Evolutionary conservation across 2,888 invertebrate genomes (phyloP), one percentile per base, ranked within the genome.

Genomic region (Pyrrhosoma nymphula): DNA sequence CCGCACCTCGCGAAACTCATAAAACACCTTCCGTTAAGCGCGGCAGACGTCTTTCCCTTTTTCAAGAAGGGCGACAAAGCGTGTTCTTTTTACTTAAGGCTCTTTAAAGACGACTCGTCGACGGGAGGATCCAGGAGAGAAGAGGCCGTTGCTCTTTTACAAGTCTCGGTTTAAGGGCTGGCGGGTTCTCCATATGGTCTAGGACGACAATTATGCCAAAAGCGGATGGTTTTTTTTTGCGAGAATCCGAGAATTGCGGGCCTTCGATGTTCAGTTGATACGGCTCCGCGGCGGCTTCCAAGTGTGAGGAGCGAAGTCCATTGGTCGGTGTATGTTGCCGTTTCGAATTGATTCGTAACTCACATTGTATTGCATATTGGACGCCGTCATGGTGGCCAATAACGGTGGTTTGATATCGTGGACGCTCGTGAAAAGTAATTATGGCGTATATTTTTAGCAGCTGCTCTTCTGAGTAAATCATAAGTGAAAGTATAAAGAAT

Each of bases 21-120:
- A 82, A 82, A 82, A 12, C 82, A 30, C 82, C 39, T n/a, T 63
- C 93, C 93, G 93, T 93, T 93, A 93, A 63, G 10, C 47, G 35
- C 93, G 26, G 93, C 69, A 93, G 69, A 93, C 93, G 69, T 93
- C 69, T 82, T 69, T 75, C 2, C 93, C 93, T 93, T 93, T 47
- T 93, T 47, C 47, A 39, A 60, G 63, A 20, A 47, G 47, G 69
- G n/a, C 91, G 39, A 39, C 39, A 63, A 91, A 39, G 91, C 82
- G 35, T 82, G 82, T 20, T 60, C 82, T 82, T 69, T 82, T 82
- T n/a, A n/a, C n/a, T n/a, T 35, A 82, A 82, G 82, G 82, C 35
- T 82, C 82, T 3, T 2, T 8, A 35, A 14, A 82, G 35, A 69
- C 69, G 69, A 14, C 69, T 82, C 35, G 18, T 30, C 82, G 18